A percentile compares a stretch with the other conserved stretches of the same genome.
Conservation (phyloP, 2,113 vertebrate species). For the Tapirus terrestris region DNA sequence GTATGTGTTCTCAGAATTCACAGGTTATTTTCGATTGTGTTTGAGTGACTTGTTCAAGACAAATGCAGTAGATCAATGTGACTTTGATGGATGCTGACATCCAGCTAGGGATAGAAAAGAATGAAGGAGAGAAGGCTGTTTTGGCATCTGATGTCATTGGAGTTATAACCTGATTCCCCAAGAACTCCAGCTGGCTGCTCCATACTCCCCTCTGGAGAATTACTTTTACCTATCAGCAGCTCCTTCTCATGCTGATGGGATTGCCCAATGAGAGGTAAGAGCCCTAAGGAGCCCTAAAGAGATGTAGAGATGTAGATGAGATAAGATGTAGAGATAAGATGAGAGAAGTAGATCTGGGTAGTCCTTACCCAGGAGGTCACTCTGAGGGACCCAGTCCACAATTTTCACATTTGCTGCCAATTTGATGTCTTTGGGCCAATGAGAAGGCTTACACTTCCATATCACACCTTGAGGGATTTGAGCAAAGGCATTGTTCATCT, state of each 20-base stretch:
- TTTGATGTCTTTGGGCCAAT: neutral
- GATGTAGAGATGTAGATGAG: no score
- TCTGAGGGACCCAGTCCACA: conserved; percentile 61
- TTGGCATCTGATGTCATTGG: neutral
- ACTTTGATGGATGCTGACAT: neutral
- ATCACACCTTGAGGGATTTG: conserved; percentile 77
- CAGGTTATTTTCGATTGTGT: neutral
- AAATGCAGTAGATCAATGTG: neutral
- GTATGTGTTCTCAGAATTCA: neutral
- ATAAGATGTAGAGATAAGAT: no score
- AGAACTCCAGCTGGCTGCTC: neutral
- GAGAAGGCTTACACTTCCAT: neutral
- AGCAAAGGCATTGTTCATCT: conserved; percentile 81
- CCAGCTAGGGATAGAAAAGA: neutral
- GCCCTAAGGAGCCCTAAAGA: neutral
- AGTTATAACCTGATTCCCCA: neutral
- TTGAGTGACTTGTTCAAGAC: neutral
- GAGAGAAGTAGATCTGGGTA: neutral
- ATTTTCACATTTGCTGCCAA: conserved; percentile 66
- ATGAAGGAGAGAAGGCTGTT: neutral
- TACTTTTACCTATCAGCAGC: neutral
- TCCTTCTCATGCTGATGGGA: neutral
- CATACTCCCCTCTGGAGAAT: neutral
- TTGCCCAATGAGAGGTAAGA: neutral
- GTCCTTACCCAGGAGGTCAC: conserved; percentile 42